phyloP scores from a whole-genome alignment of 2,113 vertebrate species.

The Alces alces region DNA sequence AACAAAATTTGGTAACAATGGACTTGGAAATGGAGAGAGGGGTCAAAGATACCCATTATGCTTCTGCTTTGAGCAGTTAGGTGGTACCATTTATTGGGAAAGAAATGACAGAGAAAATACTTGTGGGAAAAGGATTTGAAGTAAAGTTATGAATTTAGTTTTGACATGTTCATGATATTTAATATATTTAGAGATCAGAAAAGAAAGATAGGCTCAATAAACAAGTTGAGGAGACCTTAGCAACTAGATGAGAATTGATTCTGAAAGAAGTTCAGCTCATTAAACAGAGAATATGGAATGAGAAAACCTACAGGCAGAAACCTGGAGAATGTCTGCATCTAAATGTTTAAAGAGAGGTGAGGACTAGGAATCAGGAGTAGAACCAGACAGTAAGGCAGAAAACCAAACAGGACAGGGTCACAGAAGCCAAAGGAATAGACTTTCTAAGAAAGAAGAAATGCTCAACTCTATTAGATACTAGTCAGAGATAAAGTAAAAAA shows the following conservation, averaged over 20 bases:
- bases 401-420: not conserved
- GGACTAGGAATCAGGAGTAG: not conserved
- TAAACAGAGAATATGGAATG: not conserved
- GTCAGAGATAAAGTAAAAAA: not conserved
- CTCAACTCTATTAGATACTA: not conserved
- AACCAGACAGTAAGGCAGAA: not conserved
- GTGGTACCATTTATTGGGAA: not conserved
- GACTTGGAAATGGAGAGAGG: not conserved
- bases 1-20: not conserved
- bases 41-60: not conserved
- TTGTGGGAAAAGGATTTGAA: no score
- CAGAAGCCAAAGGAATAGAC: not conserved
- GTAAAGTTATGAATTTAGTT: not conserved
- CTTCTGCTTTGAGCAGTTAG: not conserved
- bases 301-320: not conserved
- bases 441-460: not conserved
- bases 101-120: not conserved
- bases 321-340: not conserved
- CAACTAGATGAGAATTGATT: not conserved
- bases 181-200: not conserved
- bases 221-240: not conserved
- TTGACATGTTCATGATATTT: not conserved
- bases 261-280: not conserved
- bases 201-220: not conserved
- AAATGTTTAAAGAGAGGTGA: not conserved